Conservation (phyloP, 2,113 vertebrate genomes). For the Pan troglodytes region NHGRI_mPanTro3-v2.1_pri NC_072413.2:64248001-64248500, state of each 20-base stretch:
- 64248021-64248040: background rate
- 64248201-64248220: background rate
- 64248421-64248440: background rate
- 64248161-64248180: background rate
- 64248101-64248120: background rate
- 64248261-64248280: background rate
- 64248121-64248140: background rate
- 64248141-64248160: background rate
- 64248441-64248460: background rate
- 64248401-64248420: background rate
- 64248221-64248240: background rate
- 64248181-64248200: background rate
- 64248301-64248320: background rate
- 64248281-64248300: background rate
- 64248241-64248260: background rate
- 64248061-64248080: background rate
- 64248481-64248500: background rate
- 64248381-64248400: background rate
- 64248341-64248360: background rate
- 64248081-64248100: background rate
- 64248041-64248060: background rate
- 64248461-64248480: background rate
- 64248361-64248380: background rate
- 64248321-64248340: background rate
- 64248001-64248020: background rate